Evolutionary conservation across 2,113 vertebrate genomes (phyloP).

Genomic region (Lichenostomus cassidix): DNA sequence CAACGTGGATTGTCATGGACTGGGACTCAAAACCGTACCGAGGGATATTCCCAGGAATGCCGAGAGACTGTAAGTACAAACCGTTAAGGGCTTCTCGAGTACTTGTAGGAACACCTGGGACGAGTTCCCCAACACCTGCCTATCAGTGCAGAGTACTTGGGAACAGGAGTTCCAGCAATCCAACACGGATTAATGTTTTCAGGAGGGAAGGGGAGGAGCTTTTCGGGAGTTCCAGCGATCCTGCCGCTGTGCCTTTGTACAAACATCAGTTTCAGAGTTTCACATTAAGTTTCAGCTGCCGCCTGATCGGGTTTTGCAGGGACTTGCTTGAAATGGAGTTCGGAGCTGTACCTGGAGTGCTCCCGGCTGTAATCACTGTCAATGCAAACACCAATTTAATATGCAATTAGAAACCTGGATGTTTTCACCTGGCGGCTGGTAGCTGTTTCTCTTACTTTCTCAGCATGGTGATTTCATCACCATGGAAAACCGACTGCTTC

Average conservation of each 20-base stretch:
- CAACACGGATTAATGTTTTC: background rate
- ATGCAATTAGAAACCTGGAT: background rate
- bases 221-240: background rate
- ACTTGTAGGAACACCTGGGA: background rate
- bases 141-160: background rate
- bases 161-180: background rate
- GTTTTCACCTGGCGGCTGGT: conserved; percentile 22
- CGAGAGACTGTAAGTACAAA: conserved; percentile 92
- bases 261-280: background rate
- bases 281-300: background rate
- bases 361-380: background rate
- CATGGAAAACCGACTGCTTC: background rate
- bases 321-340: background rate
- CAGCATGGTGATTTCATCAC: conserved; percentile 2
- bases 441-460: background rate
- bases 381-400: background rate
- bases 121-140: conserved; percentile 8
- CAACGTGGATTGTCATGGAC: conserved; percentile 96
- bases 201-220: conserved; percentile 37
- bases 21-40: conserved; percentile 87
- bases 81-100: background rate
- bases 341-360: background rate
- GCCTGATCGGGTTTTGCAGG: background rate
- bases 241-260: background rate
- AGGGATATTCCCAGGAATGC: conserved; percentile 92